phyloP scores from a whole-genome alignment of 2,888 invertebrate species.

The Andricus quercusramuli region DNA sequence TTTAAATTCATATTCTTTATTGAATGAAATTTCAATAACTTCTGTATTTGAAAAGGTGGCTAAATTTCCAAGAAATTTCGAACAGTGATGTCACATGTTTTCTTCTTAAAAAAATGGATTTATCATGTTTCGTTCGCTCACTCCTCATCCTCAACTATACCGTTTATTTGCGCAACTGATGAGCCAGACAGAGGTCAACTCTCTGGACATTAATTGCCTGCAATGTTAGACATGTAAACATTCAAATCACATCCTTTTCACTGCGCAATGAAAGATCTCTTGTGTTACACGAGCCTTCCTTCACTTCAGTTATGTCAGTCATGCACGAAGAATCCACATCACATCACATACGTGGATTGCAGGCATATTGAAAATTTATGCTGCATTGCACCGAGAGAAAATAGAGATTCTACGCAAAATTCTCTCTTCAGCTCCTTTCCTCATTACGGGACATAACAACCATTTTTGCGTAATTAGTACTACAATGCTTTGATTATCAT shows the following conservation, averaged over 20 bases:
- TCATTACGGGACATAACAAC: too few species aligned
- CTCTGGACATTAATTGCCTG: slow-evolving; percentile 14
- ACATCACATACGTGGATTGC: not conserved
- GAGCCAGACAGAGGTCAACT: not conserved
- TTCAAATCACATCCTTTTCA: slow-evolving; percentile 33
- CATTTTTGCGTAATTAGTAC: too few species aligned
- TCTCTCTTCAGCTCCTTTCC: not conserved
- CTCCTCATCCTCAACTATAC: too few species aligned
- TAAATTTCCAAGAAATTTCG: too few species aligned
- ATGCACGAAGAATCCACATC: not conserved
- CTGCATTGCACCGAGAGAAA: not conserved
- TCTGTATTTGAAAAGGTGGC: too few species aligned
- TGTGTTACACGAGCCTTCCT: not conserved
- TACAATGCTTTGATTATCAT: too few species aligned
- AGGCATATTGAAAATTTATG: not conserved
- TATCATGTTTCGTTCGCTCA: too few species aligned
- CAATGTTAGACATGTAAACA: slow-evolving; percentile 11
- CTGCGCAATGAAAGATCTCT: slow-evolving; percentile 28
- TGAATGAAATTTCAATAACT: too few species aligned
- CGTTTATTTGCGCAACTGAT: slow-evolving; percentile 11
- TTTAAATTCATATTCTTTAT: too few species aligned
- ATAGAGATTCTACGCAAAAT: not conserved
- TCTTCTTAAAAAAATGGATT: too few species aligned
- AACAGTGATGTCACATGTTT: too few species aligned
- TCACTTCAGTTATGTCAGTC: not conserved